Evolutionary conservation across 2,797 vertebrate genomes (phyloP), one percentile per base, ranked within the genome.

Genomic region (Podarcis lilfordi): DNA sequence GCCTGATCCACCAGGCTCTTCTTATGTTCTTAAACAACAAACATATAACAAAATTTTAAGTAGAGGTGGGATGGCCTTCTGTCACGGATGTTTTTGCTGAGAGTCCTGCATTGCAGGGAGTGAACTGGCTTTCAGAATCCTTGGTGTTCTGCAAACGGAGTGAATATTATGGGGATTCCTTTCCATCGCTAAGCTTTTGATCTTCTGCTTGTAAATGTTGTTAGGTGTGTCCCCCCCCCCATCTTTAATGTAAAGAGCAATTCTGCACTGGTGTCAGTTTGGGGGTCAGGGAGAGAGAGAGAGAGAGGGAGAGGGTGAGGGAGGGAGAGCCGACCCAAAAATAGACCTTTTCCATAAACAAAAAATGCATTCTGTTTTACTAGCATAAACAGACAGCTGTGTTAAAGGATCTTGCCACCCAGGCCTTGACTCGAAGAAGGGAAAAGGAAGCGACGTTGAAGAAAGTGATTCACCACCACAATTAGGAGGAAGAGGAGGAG

Each of bases 321-420:
- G n/a, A 25, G 74, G 4, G 40, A 94, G 95, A 91, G 92, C 11
- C 93, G 91, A 94, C 94, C 93, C 95, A 85, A 94, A 97, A 97
- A 96, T 97, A 97, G 96, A 94, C 95, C 95, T 96, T 96, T 97
- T 97, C 96, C 96, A 96, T 96, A 97, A 96, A 97, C 96, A 97
- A 97, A 96, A 95, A 95, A 55, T 97, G 96, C 96, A 96, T 97
- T 95, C 95, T 93, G 92, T 96, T 96, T 96, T 93, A 89, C 91
- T 94, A 95, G 94, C 82, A 55, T 96, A 97, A 97, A 97, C 95
- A 96, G 95, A 94, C 94, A 96, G 96, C 96, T 96, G 96, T 92
- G 88, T 93, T 91, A 91, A 92, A 94, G 95, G 95, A 94, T 86
- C 91, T 85, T 96, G 95, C 96, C 96, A 97, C 94, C 95, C 94